phyloP scores from a whole-genome alignment of 2,797 vertebrate genomes.

The Psittacula derbiana region DNA sequence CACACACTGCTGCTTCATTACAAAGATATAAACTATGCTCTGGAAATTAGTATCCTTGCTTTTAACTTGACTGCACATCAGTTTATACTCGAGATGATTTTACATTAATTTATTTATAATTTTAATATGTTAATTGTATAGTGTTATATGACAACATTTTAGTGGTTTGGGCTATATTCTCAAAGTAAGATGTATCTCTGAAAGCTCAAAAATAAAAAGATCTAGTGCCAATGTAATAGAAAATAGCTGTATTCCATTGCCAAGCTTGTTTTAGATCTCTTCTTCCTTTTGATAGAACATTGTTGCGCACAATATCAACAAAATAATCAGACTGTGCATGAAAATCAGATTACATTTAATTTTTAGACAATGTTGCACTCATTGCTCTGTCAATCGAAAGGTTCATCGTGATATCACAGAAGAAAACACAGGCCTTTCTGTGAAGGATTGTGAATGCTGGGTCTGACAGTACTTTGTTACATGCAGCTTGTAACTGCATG shows the following conservation, averaged over 20 bases:
- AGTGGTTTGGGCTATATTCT: not conserved
- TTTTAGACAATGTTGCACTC: conserved; percentile 11
- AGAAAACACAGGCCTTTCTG: conserved; percentile 25
- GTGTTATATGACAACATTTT: not conserved
- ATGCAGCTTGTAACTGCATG: not conserved
- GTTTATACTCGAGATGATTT: not conserved
- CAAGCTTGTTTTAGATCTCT: conserved; percentile 43
- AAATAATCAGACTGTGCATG: conserved; percentile 37
- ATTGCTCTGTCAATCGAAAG: conserved; percentile 11
- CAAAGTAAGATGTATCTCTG: not conserved
- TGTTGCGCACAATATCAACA: conserved; percentile 15
- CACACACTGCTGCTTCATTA: not conserved
- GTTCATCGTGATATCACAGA: not conserved
- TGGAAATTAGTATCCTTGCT: not conserved
- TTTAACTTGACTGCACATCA: not conserved
- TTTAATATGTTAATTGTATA: not conserved
- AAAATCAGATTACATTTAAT: conserved; percentile 50
- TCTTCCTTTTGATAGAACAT: conserved; percentile 48
- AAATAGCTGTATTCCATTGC: conserved; percentile 23
- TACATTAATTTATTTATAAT: not conserved
- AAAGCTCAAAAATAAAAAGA: not conserved
- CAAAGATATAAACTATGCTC: not conserved
- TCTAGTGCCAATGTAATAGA: not conserved
- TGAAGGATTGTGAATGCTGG: not conserved
- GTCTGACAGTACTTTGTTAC: not conserved